Conservation (phyloP, 2,113 vertebrate species). For the Helogale parvula region DNA sequence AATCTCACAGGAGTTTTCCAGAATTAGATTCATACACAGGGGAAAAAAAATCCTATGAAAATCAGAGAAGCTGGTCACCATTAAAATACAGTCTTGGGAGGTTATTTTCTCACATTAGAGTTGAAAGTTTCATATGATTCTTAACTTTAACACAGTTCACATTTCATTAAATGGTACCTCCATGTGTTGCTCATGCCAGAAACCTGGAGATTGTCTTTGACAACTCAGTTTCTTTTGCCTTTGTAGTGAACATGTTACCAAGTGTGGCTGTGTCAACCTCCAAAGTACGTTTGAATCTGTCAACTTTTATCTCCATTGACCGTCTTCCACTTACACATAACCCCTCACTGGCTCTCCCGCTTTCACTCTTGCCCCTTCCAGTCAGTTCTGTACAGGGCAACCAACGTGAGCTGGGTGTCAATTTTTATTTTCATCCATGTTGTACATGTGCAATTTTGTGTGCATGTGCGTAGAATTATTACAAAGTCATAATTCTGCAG, state of each 20-base stretch:
- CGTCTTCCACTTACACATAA: neutral
- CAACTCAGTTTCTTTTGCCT: neutral
- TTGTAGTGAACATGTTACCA: neutral
- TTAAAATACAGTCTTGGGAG: neutral
- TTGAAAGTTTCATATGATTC: neutral
- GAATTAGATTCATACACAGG: neutral
- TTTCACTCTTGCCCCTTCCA: neutral
- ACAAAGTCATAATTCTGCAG: neutral
- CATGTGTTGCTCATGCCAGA: neutral
- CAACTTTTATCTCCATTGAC: neutral
- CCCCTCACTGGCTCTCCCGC: neutral
- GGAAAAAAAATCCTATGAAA: neutral
- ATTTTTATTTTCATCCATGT: neutral
- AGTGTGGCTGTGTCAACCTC: neutral
- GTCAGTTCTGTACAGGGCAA: neutral
- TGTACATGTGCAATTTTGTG: neutral
- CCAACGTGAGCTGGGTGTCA: neutral
- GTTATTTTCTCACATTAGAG: neutral
- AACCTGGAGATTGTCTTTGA: neutral
- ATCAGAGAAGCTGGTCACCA: neutral
- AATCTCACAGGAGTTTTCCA: conserved; percentile 10
- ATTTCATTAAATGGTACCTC: neutral
- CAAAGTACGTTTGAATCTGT: neutral
- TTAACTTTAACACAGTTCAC: neutral
- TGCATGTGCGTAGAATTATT: neutral